Conservation (phyloP, 2,113 vertebrate species). For the Pachycephala philippinensis region DNA sequence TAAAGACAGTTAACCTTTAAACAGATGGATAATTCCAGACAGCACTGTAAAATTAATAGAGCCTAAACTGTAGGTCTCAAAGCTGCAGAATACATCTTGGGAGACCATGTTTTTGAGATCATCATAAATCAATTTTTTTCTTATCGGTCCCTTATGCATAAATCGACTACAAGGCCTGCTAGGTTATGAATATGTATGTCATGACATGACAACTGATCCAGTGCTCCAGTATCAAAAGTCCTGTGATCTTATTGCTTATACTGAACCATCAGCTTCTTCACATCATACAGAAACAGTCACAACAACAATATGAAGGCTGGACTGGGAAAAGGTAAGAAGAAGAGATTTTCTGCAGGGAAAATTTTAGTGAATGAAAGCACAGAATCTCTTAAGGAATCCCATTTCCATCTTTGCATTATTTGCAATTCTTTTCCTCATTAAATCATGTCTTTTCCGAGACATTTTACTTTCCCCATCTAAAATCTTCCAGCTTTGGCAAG, state of each 20-base stretch:
- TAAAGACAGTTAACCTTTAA: conserved; percentile 90
- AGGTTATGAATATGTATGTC: conserved; percentile 63
- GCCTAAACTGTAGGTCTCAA: conserved; percentile 74
- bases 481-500: neutral
- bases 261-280: neutral
- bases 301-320: neutral
- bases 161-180: conserved; percentile 34
- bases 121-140: conserved; percentile 73
- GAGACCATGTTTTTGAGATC: conserved; percentile 75
- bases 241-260: neutral
- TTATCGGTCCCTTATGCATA: conserved; percentile 52
- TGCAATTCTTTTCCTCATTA: conserved; percentile 8
- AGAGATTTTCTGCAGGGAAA: neutral
- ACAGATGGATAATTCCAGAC: conserved; percentile 88
- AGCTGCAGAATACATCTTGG: conserved; percentile 74
- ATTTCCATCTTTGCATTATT: neutral
- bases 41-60: conserved; percentile 85
- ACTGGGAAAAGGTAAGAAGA: neutral
- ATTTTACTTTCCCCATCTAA: neutral
- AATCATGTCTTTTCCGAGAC: neutral
- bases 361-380: neutral
- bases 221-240: conserved; percentile 17
- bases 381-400: neutral
- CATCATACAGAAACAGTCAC: neutral
- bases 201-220: conserved; percentile 11